These are phyloP conservation scores for Myotis findleyi DNA, from an alignment of 2,797 vertebrate genomes.

Conservation along the genomic window DNA sequence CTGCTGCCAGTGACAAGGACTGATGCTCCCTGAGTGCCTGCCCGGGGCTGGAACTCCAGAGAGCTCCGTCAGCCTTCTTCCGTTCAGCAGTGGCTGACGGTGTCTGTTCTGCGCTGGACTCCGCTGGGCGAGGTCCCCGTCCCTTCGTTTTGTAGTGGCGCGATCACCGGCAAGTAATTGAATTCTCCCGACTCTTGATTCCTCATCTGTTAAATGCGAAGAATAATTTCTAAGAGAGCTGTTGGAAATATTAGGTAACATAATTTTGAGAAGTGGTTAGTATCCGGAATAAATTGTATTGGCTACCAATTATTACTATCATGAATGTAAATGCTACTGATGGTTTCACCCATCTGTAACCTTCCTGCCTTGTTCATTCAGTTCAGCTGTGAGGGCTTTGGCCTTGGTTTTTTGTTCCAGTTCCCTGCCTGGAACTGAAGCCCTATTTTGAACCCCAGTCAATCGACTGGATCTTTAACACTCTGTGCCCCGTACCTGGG, in stretches of 20 bases:
- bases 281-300: not conserved
- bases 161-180: not conserved
- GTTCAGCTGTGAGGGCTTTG: not conserved
- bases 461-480: not conserved
- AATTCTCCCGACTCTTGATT: not conserved
- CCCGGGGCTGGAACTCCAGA: not conserved
- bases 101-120: not conserved
- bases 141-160: not conserved
- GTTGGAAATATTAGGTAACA: not conserved
- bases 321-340: not conserved
- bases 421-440: not conserved
- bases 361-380: not conserved
- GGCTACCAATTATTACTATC: not conserved
- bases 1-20: rapidly evolving
- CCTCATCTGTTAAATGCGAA: not conserved
- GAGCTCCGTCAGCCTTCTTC: not conserved
- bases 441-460: not conserved
- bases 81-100: not conserved
- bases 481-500: not conserved
- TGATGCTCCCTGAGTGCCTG: not conserved
- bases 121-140: not conserved
- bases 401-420: not conserved
- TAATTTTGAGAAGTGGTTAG: not conserved
- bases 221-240: not conserved
- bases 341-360: not conserved